Base-by-base conservation (phyloP, 2,797 vertebrate species). In the Pteropus rufus region DNA sequence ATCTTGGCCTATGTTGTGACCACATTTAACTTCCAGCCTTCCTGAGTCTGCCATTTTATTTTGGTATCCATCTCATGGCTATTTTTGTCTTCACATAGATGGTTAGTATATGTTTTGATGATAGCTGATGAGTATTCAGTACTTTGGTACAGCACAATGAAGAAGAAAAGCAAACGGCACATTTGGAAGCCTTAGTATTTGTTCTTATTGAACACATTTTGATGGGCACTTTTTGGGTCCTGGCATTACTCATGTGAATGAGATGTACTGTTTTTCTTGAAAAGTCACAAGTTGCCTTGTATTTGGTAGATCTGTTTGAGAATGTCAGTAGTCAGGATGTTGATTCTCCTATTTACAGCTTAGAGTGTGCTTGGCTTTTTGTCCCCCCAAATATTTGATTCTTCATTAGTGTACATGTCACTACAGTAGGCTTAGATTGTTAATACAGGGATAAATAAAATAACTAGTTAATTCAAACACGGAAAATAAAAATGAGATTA, bases 381-480 rank as follows among this genome's bases (percentile, higher is more conserved):
- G 15, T 6, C 5, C 49, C 49, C 1, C 15, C 15, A 84, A 96
- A 94, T 54, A 69, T 75, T 80, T 82, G 91, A 96, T 56, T 94
- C 64, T 93, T 95, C 93, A 97, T 94, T 97, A 94, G 46, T 96
- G 89, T 95, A 95, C 31, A 36, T 84, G 80, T 72, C 31, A 95
- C 29, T 76, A 95, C 49, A 92, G 86, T 21, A 96, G 31, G 73
- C 46, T 76, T 64, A 58, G 81, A 84, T 29, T 79, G 90, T 58
- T 97, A 96, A 97, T 41, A 93, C 26, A 93, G 91, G 75, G 97
- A 97, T 95, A 96, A n/a, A 75, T 95, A 97, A 85, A 91, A 1
- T 69, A 97, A 94, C 83, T 96, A 98, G 76, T 46, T 94, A 83
- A 91, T 87, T 94, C 96, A 98, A 97, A 79, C 88, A 96, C 94